A percentile compares a stretch with the other conserved stretches of the same genome.
Conservation (phyloP, 2,797 vertebrate genomes). For the Lutra lutra region DNA sequence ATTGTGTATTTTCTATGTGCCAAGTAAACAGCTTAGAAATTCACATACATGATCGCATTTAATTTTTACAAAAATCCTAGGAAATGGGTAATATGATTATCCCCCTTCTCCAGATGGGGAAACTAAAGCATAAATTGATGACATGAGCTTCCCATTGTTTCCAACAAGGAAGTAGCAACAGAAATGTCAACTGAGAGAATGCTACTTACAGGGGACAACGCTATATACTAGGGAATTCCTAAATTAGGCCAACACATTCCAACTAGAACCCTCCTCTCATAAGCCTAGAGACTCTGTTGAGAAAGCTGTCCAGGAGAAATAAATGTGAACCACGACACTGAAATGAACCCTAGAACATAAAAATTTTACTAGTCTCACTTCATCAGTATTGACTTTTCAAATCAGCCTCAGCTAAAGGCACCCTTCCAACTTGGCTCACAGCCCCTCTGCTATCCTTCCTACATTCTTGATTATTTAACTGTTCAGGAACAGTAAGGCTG, state of each 20-base stretch:
- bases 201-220: neutral
- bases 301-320: neutral
- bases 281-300: neutral
- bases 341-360: neutral
- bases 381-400: neutral
- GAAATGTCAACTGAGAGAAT: neutral
- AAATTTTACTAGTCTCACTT: neutral
- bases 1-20: neutral
- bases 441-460: neutral
- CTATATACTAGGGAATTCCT: neutral
- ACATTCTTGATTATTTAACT: neutral
- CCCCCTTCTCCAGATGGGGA: neutral
- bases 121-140: neutral
- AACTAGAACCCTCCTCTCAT: neutral
- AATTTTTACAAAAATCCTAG: neutral
- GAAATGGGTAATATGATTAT: neutral
- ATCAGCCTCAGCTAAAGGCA: neutral
- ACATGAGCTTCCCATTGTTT: neutral
- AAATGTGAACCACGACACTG: neutral
- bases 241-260: neutral
- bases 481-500: neutral
- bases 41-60: neutral
- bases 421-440: neutral
- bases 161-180: neutral
- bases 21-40: conserved; percentile 18